A percentile compares a stretch with the other conserved stretches of the same genome.
These are phyloP conservation scores for Thalassarche chlororhynchos DNA, from an alignment of 2,113 vertebrate species.

Conservation along the genomic window DNA sequence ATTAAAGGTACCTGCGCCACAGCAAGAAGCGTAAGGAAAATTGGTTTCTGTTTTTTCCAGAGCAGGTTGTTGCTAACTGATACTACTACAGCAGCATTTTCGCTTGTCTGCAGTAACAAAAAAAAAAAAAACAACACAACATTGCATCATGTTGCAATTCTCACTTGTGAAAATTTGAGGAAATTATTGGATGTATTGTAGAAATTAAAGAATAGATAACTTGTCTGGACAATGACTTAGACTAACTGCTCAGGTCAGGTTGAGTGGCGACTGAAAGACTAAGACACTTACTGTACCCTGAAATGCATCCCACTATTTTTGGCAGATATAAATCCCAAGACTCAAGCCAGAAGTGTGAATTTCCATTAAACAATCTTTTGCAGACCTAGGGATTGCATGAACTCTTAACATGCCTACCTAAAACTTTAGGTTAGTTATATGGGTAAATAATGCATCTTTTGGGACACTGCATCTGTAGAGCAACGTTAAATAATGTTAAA, in stretches of 20 bases:
- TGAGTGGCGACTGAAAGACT: background rate
- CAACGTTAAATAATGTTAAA: background rate
- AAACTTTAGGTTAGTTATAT: background rate
- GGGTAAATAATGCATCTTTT: background rate
- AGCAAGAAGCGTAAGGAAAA: background rate
- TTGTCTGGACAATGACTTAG: background rate
- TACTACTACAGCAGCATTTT: background rate
- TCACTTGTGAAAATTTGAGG: background rate
- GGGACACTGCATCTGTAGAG: background rate
- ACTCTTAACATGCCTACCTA: background rate
- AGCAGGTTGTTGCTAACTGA: background rate
- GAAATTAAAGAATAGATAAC: background rate
- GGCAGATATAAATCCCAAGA: background rate
- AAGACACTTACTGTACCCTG: background rate
- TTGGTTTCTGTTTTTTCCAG: background rate
- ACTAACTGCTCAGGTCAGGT: background rate
- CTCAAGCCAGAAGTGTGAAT: background rate
- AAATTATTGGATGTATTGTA: background rate
- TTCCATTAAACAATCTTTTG: conserved; percentile 1
- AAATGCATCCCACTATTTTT: background rate
- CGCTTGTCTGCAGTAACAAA: background rate
- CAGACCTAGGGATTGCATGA: background rate
- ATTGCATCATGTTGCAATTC: background rate
- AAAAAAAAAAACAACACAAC: background rate
- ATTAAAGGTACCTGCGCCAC: background rate